A percentile compares a stretch with the other conserved stretches of the same genome.
Evolutionary conservation across 2,797 vertebrate genomes (phyloP).

Genomic region (Enteromius treurensis): DNA sequence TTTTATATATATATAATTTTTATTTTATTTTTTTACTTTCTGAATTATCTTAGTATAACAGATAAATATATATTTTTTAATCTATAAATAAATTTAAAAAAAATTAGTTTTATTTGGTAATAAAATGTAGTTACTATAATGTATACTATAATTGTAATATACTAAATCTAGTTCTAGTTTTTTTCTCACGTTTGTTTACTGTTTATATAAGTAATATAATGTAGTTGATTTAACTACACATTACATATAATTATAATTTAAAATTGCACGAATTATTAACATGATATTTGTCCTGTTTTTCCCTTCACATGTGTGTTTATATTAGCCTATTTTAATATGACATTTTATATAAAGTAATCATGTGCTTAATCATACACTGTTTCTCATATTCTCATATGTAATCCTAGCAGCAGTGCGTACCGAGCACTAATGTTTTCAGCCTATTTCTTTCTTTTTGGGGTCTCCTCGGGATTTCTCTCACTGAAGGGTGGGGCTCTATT

Average conservation of each 20-base stretch:
- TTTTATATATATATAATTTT: background rate
- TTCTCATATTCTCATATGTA: background rate
- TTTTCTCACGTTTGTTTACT: background rate
- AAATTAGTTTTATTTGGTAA: background rate
- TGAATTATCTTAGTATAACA: background rate
- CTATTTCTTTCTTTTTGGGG: background rate
- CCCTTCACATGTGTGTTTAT: background rate
- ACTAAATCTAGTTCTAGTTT: background rate
- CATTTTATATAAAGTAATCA: background rate
- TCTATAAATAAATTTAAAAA: too few relatives aligned
- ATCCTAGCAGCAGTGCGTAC: background rate
- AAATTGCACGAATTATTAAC: background rate
- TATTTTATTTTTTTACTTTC: background rate
- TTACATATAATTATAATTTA: background rate
- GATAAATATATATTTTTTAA: background rate
- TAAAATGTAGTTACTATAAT: background rate
- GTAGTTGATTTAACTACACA: background rate
- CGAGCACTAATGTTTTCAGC: background rate
- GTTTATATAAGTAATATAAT: background rate
- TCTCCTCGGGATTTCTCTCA: slow-evolving; percentile 32
- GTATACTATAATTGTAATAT: too few relatives aligned
- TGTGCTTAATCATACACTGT: background rate
- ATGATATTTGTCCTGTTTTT: background rate
- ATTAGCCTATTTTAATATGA: background rate
- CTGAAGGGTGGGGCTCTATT: slow-evolving; percentile 62